Evolutionary conservation across 1,140 invertebrate species (phyloP), one percentile per base, ranked within the genome.

Genomic region (Trachelipus rathkii): DNA sequence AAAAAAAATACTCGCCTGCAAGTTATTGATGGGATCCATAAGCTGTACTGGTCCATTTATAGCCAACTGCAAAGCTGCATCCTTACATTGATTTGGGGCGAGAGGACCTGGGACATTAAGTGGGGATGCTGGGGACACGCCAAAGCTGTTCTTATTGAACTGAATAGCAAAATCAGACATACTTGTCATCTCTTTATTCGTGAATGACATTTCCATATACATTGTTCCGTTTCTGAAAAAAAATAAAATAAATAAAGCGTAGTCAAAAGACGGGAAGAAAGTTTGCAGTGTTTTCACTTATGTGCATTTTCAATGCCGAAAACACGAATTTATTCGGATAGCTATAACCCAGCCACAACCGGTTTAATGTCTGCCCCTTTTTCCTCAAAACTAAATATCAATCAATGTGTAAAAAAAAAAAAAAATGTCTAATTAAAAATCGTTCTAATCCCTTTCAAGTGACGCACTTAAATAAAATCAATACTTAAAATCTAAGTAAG

Each of bases 121-220:
- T 0, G 93, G 92, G 46, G 91, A 87, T 8, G 90, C 90, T 68
- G 97, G 96, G 80, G 91, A 89, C 71, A 99, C 84, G 53, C 96
- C 97, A 87, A 99, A 99, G 86, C 96, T 97, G 86, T 99, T 99
- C 87, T 98, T 99, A 85, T 99, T 99, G 79, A 99, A 91, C 84
- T 99, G 97, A 85, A 99, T 94, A 44, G 97, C 97, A 87, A 99
- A 99, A 10, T 90, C 92, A 81, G 88, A 90, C 93, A 99, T 97
- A 15, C 95, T 91, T 83, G 98, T 96, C 95, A 99, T 97, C 2
- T 97, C 96, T 87, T 96, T 96, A 86, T 99, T 99, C 53, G 91
- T 94, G 82, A 99, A 92, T 0, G 93, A 96, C 89, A 99, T 91
- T 83, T 99, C 97, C 95, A 99, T 98, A 75, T 89, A 90, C 50